A percentile compares a stretch with the other conserved stretches of the same genome.
Conservation (phyloP, 2,888 invertebrate species). For the Kryphioiulus occultus region DNA sequence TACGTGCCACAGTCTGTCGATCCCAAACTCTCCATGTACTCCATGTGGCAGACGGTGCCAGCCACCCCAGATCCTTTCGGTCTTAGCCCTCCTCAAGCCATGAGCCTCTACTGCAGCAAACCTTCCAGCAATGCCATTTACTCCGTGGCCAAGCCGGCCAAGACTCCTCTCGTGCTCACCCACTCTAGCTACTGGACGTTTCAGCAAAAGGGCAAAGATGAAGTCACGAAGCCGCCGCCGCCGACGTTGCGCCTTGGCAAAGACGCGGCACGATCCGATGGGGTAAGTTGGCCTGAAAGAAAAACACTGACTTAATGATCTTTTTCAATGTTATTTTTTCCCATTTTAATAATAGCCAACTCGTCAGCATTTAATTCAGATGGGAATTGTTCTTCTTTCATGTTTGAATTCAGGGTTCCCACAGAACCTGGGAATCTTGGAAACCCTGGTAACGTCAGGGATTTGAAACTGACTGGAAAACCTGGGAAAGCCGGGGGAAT, state of each 20-base stretch:
- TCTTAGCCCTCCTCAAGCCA: conserved; percentile 72
- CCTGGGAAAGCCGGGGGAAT: too few relatives aligned
- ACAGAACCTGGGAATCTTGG: too few relatives aligned
- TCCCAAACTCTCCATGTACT: conserved; percentile 94
- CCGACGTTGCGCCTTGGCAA: background rate
- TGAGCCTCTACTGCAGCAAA: conserved; percentile 78
- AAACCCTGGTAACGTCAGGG: too few relatives aligned
- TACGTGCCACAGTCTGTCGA: conserved; percentile 78
- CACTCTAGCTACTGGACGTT: conserved; percentile 63
- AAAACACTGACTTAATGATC: background rate
- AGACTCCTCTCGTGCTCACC: conserved; percentile 61
- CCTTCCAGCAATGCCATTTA: conserved; percentile 66
- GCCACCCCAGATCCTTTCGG: conserved; percentile 68
- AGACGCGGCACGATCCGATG: background rate
- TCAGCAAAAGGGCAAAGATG: conserved; percentile 52
- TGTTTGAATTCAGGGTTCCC: too few relatives aligned
- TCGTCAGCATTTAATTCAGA: too few relatives aligned
- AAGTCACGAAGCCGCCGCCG: background rate
- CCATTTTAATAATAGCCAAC: too few relatives aligned
- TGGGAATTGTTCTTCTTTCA: too few relatives aligned
- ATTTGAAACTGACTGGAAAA: too few relatives aligned
- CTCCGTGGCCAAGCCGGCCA: conserved; percentile 70
- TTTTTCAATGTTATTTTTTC: too few relatives aligned
- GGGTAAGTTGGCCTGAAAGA: background rate
- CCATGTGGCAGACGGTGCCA: conserved; percentile 73